phyloP scores from a whole-genome alignment of 1,140 invertebrate species.

The Diorhabda elongata region DNA sequence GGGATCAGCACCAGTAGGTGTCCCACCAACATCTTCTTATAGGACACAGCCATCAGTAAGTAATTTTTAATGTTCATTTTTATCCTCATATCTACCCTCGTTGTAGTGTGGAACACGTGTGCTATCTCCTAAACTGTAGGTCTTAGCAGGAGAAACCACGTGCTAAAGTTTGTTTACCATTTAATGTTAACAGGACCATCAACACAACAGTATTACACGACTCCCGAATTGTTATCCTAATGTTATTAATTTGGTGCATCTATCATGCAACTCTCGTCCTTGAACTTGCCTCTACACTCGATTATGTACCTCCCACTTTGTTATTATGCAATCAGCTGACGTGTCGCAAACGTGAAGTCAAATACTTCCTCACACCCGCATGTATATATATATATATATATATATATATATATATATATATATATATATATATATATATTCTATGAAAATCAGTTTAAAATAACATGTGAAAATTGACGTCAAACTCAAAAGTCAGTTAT shows the following conservation, averaged over 20 bases:
- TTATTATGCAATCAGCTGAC: conserved; percentile 47
- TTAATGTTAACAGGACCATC: conserved; percentile 14
- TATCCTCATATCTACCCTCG: background rate
- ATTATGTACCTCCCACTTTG: conserved; percentile 44
- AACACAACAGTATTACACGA: conserved; percentile 2
- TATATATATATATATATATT: too few relatives aligned
- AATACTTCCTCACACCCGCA: conserved; percentile 29
- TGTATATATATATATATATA: conserved; percentile 3
- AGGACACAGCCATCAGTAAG: conserved; percentile 44
- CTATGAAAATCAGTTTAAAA: too few relatives aligned
- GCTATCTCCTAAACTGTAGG: conserved; percentile 18
- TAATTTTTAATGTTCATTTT: conserved; percentile 10
- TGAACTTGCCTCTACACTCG: conserved; percentile 43
- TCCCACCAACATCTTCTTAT: conserved; percentile 36
- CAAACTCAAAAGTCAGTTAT: too few relatives aligned
- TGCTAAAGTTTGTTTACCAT: conserved; percentile 24
- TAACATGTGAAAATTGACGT: too few relatives aligned
- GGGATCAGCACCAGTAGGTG: conserved; percentile 12
- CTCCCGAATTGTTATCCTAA: conserved; percentile 3
- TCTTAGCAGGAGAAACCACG: conserved; percentile 23
- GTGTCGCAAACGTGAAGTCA: conserved; percentile 40
- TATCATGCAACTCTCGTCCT: conserved; percentile 41
- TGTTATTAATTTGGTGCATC: background rate
- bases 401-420: too few relatives aligned
- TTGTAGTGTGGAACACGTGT: conserved; percentile 14